Evolutionary conservation across 1,140 invertebrate genomes (phyloP), one percentile per base, ranked within the genome.

Genomic region (Sycophaga agraensis): DNA sequence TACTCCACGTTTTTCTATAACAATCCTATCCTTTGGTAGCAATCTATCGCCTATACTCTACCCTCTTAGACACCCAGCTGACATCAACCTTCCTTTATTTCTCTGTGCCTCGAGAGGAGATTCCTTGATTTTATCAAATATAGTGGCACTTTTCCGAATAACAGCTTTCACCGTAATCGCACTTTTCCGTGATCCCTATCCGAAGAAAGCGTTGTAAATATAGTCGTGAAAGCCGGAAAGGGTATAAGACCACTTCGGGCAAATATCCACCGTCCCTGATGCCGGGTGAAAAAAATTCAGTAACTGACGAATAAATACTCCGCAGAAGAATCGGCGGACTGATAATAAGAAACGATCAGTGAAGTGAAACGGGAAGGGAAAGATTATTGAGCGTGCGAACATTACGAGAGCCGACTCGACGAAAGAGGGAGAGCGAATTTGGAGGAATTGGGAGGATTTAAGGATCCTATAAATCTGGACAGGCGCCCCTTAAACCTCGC

Each of bases 401-500:
- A 4, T 42, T 42, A 42, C 39, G 39, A 19, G 17, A 42, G 17
- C 12, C 7, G 19, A 42, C 4, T 42, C 39, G 17, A 2, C 39
- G 17, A 19, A 34, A 17, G 28, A 14, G 21, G 31, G 54, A 43
- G 64, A 43, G 37, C 11, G 22, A 48, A 43, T 34, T 56, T 51
- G 60, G 40, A 61, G 16, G 34, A 11, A 26, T 43, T 11, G 31
- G 14, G 24, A 53, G 68, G 73, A 75, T 76, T 75, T 76, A 74
- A 73, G 72, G 63, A 66, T 61, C 39, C 68, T 68, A 77, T 77
- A 77, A 77, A 77, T 77, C 73, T 70, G 63, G 40, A 45, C 54
- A 63, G 59, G 72, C 68, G 72, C 68, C 66, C 70, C 74, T 70
- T 71, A 73, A 67, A 63, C 67, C 69, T 54, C 51, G 1, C 14